Percentiles rank a stretch among this genome's conserved stretches.
phyloP scores from a whole-genome alignment of 1,140 invertebrate genomes.

The Lepidurus packardi region DNA sequence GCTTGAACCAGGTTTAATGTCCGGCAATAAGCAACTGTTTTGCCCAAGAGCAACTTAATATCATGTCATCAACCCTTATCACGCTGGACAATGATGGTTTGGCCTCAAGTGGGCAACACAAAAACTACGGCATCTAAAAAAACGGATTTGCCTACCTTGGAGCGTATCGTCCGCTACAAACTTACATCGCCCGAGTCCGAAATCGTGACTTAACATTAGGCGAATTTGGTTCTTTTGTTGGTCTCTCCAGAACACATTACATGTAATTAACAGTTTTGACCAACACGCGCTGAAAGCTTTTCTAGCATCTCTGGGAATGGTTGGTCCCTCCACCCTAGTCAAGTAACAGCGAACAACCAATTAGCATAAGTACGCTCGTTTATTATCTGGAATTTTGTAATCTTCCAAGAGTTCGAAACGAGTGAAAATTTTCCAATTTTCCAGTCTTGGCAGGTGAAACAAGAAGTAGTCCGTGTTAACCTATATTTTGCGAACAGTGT shows the following conservation, averaged over 20 bases:
- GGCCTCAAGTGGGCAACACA: background rate
- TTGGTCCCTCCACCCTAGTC: background rate
- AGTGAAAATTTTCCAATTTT: no score
- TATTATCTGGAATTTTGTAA: background rate
- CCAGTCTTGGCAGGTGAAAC: no score
- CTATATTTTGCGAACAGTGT: no score
- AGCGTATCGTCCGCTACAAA: background rate
- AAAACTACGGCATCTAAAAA: conserved; percentile 1
- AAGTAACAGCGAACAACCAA: background rate
- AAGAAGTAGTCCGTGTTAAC: no score
- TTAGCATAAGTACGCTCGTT: background rate
- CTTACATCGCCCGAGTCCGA: background rate
- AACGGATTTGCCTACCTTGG: background rate
- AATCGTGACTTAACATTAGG: conserved; percentile 13
- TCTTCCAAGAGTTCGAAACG: no score
- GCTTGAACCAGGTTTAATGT: background rate
- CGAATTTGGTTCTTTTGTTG: background rate
- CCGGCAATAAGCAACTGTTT: conserved; percentile 18
- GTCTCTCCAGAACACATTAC: background rate
- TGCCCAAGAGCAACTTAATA: background rate
- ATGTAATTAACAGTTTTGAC: background rate
- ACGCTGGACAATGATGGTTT: background rate
- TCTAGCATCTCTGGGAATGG: background rate
- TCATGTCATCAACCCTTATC: conserved; percentile 21
- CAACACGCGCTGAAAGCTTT: background rate